A percentile compares a stretch with the other conserved stretches of the same genome.
Conservation (phyloP, 1,140 invertebrate genomes). For the Brachystomella parvula region DNA sequence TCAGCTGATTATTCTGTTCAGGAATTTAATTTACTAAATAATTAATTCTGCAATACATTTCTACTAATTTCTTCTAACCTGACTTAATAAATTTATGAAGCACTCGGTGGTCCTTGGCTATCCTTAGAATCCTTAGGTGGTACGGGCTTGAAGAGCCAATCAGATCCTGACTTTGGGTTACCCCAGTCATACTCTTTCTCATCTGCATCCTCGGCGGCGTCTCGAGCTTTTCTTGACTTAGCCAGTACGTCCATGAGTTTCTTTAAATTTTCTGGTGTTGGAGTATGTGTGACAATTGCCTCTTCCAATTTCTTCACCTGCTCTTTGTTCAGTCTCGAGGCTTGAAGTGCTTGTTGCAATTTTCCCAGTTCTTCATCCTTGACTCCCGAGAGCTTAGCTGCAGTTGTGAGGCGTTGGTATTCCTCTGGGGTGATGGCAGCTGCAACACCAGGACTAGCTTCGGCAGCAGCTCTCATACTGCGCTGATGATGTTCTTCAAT, state of each 20-base stretch:
- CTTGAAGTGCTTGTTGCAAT: background rate
- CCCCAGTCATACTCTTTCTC: background rate
- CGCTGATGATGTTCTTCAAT: background rate
- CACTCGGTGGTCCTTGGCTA: too few relatives aligned
- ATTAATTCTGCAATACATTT: too few relatives aligned
- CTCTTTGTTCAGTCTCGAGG: background rate
- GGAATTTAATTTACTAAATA: too few relatives aligned
- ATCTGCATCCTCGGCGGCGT: background rate
- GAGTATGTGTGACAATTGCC: background rate
- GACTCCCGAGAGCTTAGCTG: background rate
- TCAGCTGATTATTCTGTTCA: too few relatives aligned
- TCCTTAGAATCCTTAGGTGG: too few relatives aligned
- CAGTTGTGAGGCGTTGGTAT: background rate
- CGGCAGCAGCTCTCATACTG: background rate
- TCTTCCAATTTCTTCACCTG: background rate
- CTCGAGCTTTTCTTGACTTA: background rate
- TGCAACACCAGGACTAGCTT: background rate
- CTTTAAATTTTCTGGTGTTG: background rate
- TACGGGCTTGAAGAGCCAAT: conserved; percentile 3
- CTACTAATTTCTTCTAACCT: too few relatives aligned
- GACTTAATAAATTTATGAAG: too few relatives aligned
- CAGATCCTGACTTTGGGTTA: background rate
- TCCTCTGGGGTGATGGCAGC: background rate
- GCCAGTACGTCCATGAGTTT: background rate
- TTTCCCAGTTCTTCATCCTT: background rate